Evolutionary conservation across 2,888 invertebrate species (phyloP), one percentile per base, ranked within the genome.

Genomic region (Elegia similella): DNA sequence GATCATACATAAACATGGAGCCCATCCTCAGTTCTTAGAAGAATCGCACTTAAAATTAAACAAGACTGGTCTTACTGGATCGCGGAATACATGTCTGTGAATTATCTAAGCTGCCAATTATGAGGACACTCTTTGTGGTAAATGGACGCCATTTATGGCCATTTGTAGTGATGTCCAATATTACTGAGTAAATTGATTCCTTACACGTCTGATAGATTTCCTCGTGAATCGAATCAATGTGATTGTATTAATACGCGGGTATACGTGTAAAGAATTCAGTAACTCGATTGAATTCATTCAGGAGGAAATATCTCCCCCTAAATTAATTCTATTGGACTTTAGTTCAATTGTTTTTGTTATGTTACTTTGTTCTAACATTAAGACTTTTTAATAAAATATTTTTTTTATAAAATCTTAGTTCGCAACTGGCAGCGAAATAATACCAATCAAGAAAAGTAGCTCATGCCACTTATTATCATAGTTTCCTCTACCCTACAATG

Each of bases 61-160:
- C 50, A 50, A 34, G 50, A 34, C 50, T 34, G 50, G 50, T 50
- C 8, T 10, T 15, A 50, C 50, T 38, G 50, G 50, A 32, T 32
- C 32, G 15, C 7, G 32, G 34, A 34, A 50, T 34, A 50, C 50
- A 34, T 17, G 50, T 50, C 17, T 50, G 50, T 48, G 15, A 15
- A 50, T 50, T 50, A 50, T 50, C 50, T 34, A 50, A 50, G 34
- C 50, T 16, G 50, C 34, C 50, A 38, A 50, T 50, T 50, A 50
- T 50, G 17, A 34, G 50, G 34, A 34, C 34, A 34, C 15, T 50
- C 47, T 48, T 30, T 34, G 50, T 50, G 50, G 50, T 50, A 50
- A 50, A 50, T 50, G 50, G 38, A 34, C 34, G 3, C 50, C 34
- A 50, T 50, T 50, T 16, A 17, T 8, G 50, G 50, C 34, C 50